These are phyloP conservation scores for Cyclophora albipunctata DNA, from an alignment of 2,888 invertebrate genomes.

Conservation along the genomic window DNA sequence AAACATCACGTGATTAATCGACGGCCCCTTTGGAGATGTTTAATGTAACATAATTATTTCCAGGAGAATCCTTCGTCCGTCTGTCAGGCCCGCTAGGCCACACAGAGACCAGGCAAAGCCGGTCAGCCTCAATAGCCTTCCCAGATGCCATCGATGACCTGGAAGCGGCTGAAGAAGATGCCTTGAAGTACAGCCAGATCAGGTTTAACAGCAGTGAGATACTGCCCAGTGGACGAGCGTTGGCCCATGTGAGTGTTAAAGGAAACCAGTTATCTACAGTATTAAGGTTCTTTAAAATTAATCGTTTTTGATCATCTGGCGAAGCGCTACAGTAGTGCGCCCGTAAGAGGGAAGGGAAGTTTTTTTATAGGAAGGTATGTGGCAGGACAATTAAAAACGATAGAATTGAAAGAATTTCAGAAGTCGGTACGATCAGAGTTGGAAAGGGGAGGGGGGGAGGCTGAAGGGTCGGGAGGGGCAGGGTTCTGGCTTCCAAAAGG, in stretches of 20 bases:
- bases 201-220: slow-evolving; percentile 40
- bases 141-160: slow-evolving; percentile 44
- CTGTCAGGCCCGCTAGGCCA: slow-evolving; percentile 48
- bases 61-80: slow-evolving; percentile 62
- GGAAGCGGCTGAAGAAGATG: slow-evolving; percentile 40
- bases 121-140: slow-evolving; percentile 46
- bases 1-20: too few species aligned
- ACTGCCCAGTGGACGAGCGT: slow-evolving; percentile 34
- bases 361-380: too few species aligned
- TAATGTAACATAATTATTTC: slow-evolving; percentile 15
- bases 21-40: too few species aligned
- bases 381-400: too few species aligned
- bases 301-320: too few species aligned
- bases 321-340: too few species aligned
- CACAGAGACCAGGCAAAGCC: slow-evolving; percentile 44
- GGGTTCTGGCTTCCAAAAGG: too few species aligned
- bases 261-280: neutral
- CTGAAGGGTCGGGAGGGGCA: too few species aligned
- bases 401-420: too few species aligned
- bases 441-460: too few species aligned
- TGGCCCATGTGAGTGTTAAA: slow-evolving; percentile 40
- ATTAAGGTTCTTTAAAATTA: neutral
- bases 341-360: too few species aligned
- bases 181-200: slow-evolving; percentile 29
- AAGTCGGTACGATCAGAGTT: too few species aligned